Evolutionary conservation across 2,888 invertebrate species (phyloP).

Genomic region (Rhopalosiphum nymphaeae): DNA sequence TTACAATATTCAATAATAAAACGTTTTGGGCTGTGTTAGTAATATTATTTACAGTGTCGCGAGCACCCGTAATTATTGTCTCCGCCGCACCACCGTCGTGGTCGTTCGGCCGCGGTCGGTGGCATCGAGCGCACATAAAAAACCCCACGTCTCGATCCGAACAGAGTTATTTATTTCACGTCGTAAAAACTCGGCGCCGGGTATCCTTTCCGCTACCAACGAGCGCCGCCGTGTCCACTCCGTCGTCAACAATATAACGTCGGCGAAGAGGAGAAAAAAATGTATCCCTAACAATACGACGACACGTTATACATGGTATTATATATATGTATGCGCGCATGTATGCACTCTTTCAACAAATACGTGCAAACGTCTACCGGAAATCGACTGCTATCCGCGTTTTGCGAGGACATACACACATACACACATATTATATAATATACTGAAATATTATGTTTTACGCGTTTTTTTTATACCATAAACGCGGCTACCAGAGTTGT

Average conservation of each 20-base stretch:
- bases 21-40: too few species aligned
- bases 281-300: not conserved
- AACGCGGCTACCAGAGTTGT: not conserved
- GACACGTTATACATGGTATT: not conserved
- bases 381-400: not conserved
- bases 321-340: not conserved
- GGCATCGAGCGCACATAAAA: not conserved
- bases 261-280: not conserved
- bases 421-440: not conserved
- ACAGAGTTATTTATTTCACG: conserved; percentile 19
- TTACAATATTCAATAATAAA: not conserved
- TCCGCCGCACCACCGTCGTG: not conserved
- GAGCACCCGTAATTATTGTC: not conserved
- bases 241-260: not conserved
- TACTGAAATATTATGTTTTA: not conserved
- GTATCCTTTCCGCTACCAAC: not conserved
- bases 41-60: not conserved
- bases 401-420: not conserved
- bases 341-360: not conserved
- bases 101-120: not conserved
- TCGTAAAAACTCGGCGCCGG: conserved; percentile 19
- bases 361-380: conserved; percentile 4
- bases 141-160: not conserved
- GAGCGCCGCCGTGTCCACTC: not conserved
- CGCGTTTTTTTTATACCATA: not conserved